These are phyloP conservation scores for Holothuria scabra DNA, from an alignment of 53 echinoderm and acorn worm species.

Conservation along the genomic window DNA sequence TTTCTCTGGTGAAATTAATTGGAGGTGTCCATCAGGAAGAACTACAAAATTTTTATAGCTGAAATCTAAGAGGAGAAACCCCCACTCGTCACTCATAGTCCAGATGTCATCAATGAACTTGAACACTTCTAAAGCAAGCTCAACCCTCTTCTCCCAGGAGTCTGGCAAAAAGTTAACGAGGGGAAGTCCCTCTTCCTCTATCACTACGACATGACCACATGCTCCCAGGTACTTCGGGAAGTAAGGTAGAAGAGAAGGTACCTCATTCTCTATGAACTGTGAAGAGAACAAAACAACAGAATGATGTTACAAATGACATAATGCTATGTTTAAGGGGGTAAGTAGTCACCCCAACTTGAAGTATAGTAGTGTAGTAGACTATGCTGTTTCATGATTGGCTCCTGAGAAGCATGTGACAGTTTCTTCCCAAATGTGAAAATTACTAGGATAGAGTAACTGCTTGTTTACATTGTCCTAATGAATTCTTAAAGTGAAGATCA, in stretches of 20 bases:
- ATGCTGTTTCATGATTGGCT: too few species aligned
- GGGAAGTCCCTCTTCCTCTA: conserved; percentile 71
- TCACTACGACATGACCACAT: conserved; percentile 85
- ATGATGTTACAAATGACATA: neutral
- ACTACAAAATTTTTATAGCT: conserved; percentile 82
- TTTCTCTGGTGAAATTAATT: conserved; percentile 73
- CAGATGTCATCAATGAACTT: conserved; percentile 84
- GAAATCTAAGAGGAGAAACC: conserved; percentile 76
- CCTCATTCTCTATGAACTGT: conserved; percentile 75
- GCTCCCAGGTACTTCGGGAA: conserved; percentile 83
- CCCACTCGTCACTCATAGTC: conserved; percentile 64
- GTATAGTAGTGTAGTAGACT: too few species aligned
- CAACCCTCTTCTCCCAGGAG: conserved; percentile 79
- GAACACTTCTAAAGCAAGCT: conserved; percentile 76
- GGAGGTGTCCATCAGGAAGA: conserved; percentile 67
- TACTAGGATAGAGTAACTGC: too few species aligned
- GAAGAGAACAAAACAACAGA: neutral
- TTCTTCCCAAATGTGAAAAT: too few species aligned
- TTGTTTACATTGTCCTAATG: too few species aligned
- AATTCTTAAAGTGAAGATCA: too few species aligned
- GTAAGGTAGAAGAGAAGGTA: conserved; percentile 69
- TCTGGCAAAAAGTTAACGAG: conserved; percentile 69
- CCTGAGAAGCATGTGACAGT: too few species aligned
- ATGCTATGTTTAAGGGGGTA: too few species aligned
- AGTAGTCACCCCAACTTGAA: too few species aligned